Conservation (phyloP, 1,140 invertebrate genomes). For the Uloborus diversus region DNA sequence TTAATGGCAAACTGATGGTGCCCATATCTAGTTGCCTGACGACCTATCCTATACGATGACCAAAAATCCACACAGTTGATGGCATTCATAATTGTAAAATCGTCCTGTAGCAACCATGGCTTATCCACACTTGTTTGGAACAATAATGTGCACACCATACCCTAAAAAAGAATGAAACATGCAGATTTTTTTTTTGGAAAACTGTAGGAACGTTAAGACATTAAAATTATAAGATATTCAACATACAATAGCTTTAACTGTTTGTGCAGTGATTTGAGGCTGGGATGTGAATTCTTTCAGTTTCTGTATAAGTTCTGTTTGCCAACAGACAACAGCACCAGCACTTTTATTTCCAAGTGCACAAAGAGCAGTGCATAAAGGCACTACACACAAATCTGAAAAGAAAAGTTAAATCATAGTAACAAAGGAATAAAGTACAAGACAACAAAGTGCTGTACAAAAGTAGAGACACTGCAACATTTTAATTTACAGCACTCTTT, state of each 20-base stretch:
- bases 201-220: neutral
- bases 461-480: neutral
- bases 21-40: slow-evolving; percentile 79
- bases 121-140: slow-evolving; percentile 81
- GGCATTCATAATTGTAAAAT: slow-evolving; percentile 66
- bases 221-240: neutral
- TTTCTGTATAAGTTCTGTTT: slow-evolving; percentile 71
- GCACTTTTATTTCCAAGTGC: slow-evolving; percentile 76
- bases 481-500: too few species aligned
- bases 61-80: slow-evolving; percentile 76
- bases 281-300: slow-evolving; percentile 61
- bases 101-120: slow-evolving; percentile 70
- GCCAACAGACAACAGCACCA: slow-evolving; percentile 68
- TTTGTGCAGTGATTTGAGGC: slow-evolving; percentile 41
- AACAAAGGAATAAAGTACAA: slow-evolving; percentile 40
- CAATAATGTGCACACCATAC: slow-evolving; percentile 80
- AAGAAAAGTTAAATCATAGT: slow-evolving; percentile 59
- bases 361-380: slow-evolving; percentile 76
- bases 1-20: slow-evolving; percentile 65
- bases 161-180: slow-evolving; percentile 61
- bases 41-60: slow-evolving; percentile 85
- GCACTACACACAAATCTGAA: slow-evolving; percentile 58
- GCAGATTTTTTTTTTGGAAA: neutral
- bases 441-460: neutral
- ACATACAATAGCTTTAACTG: slow-evolving; percentile 51